A percentile compares a stretch with the other conserved stretches of the same genome.
Conservation (phyloP, 1,140 invertebrate species). For the Pseudomyrmex cubaensis region DNA sequence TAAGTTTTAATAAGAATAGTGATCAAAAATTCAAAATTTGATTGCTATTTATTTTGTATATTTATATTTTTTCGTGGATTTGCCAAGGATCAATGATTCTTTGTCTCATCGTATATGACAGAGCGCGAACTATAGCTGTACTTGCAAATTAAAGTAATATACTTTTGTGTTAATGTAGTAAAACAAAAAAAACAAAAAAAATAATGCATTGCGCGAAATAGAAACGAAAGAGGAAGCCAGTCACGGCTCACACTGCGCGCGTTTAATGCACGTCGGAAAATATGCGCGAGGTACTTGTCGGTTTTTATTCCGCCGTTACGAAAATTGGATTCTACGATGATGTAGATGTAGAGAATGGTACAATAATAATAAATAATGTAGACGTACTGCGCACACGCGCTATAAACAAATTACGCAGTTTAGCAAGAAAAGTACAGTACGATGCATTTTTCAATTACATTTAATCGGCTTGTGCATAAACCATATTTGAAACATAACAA, state of each 20-base stretch:
- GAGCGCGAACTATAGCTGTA: background rate
- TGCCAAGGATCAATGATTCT: background rate
- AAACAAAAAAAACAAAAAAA: background rate
- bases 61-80: conserved; percentile 4
- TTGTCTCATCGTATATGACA: background rate
- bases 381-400: background rate
- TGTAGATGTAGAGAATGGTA: background rate
- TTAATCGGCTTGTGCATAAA: background rate
- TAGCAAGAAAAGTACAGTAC: background rate
- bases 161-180: conserved; percentile 29
- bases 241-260: conserved; percentile 39
- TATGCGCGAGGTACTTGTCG: conserved; percentile 51
- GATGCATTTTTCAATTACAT: background rate
- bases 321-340: conserved; percentile 56
- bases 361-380: conserved; percentile 48
- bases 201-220: conserved; percentile 29
- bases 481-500: background rate
- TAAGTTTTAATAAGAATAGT: no score
- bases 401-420: conserved; percentile 34
- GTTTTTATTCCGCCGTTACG: conserved; percentile 54
- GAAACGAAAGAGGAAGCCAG: background rate
- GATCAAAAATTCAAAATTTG: no score
- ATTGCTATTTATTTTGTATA: no score
- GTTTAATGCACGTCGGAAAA: conserved; percentile 46
- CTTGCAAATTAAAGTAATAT: conserved; percentile 57